Base-by-base conservation (phyloP, 2,888 invertebrate genomes). In the Drosophila meridiana region DNA sequence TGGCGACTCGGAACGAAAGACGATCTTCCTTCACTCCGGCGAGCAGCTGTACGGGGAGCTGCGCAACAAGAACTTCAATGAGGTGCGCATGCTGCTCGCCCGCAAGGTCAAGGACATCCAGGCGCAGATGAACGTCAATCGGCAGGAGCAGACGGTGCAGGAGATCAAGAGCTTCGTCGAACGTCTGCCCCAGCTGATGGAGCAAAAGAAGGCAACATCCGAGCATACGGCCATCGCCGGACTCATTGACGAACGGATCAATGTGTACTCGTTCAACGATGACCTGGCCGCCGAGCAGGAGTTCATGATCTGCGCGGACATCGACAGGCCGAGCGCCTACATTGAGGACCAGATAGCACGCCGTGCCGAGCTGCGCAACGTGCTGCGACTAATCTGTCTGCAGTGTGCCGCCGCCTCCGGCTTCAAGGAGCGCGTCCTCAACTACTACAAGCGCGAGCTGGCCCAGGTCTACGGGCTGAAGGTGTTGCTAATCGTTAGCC, bases 91-190 rank as follows among this genome's bases (percentile, higher is more conserved):
- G 45, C 95, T 96, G 14, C 94, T 99, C 1, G 97, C 97, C 3
- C 96, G 96, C 87, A 98, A 97, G 92, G 98, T 98, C 0, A 97
- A 96, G 91, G 94, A 96, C 7, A 97, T 99, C 61, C 96, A 97
- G 75, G 95, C 96, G 0, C 97, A 98, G 91, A 95, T 98, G 91
- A 96, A 98, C 92, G 97, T 98, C 90, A 95, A 96, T 36, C 96
- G 97, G 91, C 95, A 95, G 57, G 97, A 97, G 64, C 97, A 97
- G 92, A 96, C 98, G 0, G 97, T 99, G n/a, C 97, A 97, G 87
- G 98, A 99, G 93, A 97, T 99, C 94, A 98, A 98, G 92, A 96
- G 97, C 90, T 98, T 98, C 93, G 99, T 99, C 3, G 96, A 97
- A 42, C 96, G 96, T 60, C 94, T 99, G 76, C 98, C 98, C 0